A percentile compares a stretch with the other conserved stretches of the same genome.
Conservation (phyloP, 2,113 vertebrate genomes). For the Scalopus aquaticus region DNA sequence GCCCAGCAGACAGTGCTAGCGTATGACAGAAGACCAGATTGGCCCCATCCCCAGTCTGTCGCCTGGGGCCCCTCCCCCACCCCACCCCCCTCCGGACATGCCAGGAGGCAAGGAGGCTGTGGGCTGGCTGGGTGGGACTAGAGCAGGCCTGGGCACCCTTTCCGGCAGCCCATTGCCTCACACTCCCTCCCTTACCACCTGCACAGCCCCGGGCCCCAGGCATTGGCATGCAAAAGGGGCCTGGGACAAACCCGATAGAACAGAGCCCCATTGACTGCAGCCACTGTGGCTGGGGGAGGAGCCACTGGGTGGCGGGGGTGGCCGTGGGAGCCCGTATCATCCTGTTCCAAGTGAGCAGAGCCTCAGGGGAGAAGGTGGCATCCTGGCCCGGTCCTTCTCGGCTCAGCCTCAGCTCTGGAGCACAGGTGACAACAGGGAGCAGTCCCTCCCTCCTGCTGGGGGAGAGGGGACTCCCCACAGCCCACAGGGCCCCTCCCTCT, state of each 20-base stretch:
- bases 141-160: conserved; percentile 53
- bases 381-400: background rate
- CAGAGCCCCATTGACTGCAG: conserved; percentile 60
- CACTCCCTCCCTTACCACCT: background rate
- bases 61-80: background rate
- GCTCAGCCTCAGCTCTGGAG: background rate
- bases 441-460: background rate
- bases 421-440: conserved; percentile 23
- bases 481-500: conserved; percentile 55
- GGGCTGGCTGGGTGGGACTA: background rate
- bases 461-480: background rate
- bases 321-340: conserved; percentile 36
- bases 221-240: conserved; percentile 68
- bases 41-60: background rate
- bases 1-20: background rate
- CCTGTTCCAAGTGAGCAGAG: conserved; percentile 43
- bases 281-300: conserved; percentile 50
- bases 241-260: conserved; percentile 56
- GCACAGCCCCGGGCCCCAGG: conserved; percentile 28
- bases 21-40: background rate
- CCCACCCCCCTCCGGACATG: background rate
- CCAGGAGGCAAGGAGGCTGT: background rate
- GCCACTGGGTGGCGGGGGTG: background rate
- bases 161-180: conserved; percentile 52
- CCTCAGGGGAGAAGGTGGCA: conserved; percentile 16